Base-by-base conservation (phyloP, 2,888 invertebrate genomes). In the Nephrotoma guestfalica region DNA sequence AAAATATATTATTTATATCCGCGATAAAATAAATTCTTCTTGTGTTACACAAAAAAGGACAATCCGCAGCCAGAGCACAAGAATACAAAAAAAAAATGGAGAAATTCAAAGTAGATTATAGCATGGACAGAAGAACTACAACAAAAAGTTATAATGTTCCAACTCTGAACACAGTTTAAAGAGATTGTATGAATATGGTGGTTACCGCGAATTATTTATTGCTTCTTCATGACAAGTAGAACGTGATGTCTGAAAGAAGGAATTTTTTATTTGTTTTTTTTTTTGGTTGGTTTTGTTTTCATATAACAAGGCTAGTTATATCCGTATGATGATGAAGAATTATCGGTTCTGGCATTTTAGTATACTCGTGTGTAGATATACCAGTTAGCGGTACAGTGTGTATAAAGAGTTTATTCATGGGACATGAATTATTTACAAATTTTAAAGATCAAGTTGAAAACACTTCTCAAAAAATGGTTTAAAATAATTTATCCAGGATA, bases 201-300 rank as follows among this genome's bases (percentile, higher is more conserved):
- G 84, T 84, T 84, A 84, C 84, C 84, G 84, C 84, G 84, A 84
- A 84, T 84, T 84, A 84, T 84, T 84, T 84, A 84, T 84, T 84
- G 84, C 84, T 84, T 84, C 84, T 84, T 84, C 84, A 84, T 84
- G 84, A 84, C 84, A 84, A 84, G 84, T 42, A 41, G 84, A 84
- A 84, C 84, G 84, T 84, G 84, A 84, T 41, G 84, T 84, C 84
- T 84, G 84, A 84, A 71, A 42, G 84, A 84, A 84, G 42, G 83
- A 83, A n/a, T 84, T 30, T 84, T 83, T 41, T n/a, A n/a, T n/a
- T n/a, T n/a, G n/a, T 13, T 84, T 42, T 41, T 83, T 84, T 84
- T 84, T 5, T 41, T 40, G 4, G 83, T 83, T 40, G 7, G 4
- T 41, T 13, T 84, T 41, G 41, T 84, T 30, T 2, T 30, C 7